Evolutionary conservation across 2,797 vertebrate genomes (phyloP), one percentile per base, ranked within the genome.

Genomic region (Hippopotamyrus pictus): DNA sequence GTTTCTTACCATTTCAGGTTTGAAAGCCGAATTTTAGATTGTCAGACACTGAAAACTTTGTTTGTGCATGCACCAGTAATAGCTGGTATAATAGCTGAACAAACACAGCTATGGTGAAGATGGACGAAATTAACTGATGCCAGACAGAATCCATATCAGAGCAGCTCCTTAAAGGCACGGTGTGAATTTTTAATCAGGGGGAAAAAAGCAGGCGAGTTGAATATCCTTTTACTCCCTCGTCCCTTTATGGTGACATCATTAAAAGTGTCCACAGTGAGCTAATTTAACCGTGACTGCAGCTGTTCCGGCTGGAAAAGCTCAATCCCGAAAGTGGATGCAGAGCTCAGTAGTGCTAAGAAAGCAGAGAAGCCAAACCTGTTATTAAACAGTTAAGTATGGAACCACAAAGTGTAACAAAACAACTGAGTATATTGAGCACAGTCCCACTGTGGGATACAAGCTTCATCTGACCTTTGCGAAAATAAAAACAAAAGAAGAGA

Each of bases 401-500:
- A 82, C 41, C 76, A n/a, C 19, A 11, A 11, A 82, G 8, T 4
- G 41, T 41, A 19, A 76, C 69, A 76, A 41, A 76, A 41, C 14
- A 76, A 76, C 69, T 41, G 33, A 3, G 33, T 37, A 76, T 76
- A 41, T 37, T 7, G 14, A 37, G 69, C 69, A 76, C 14, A 76
- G 69, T 41, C 69, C 69, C 65, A 73, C 65, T 41, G 33, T 19
- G 69, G 69, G 69, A 76, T 41, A 37, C 33, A 46, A 82, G 76
- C 41, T 82, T 46, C 4, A 82, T 82, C 19, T 51, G 83, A 85
- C 83, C 83, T 51, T 51, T 48, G 48, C 9, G 8, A 19, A 12
- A 85, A 85, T 50, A 51, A 46, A 79, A 88, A 37, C 53, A 25
- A 65, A 29, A 44, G 93, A 91, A 91, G 89, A 90, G 90, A 53